Base-by-base conservation (phyloP, 2,797 vertebrate species). In the Babyrousa celebensis region DNA sequence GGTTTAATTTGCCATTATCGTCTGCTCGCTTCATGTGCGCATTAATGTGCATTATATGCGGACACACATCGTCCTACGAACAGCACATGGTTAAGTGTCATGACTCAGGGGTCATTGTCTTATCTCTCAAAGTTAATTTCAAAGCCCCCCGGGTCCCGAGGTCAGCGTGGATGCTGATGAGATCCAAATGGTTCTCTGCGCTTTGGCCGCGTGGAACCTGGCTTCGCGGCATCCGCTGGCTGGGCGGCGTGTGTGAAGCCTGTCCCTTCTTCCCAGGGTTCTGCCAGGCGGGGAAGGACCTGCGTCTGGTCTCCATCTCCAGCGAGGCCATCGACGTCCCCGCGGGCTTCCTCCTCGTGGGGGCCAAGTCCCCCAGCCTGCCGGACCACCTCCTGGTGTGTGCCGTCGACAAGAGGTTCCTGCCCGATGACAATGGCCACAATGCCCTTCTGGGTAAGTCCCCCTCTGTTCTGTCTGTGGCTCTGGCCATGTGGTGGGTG, bases 381-480 rank as follows among this genome's bases (percentile, higher is more conserved):
- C 99, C 99, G 0, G 99, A 99, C 92, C 99, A 99, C 25, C 98
- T 99, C 95, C 98, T 99, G 95, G 99, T 99, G 87, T 99, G 99
- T 25, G 99, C 99, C 0, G 99, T 99, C 71, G 99, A 99, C 98
- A 98, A 98, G 88, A 99, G 99, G 83, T 99, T 99, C 98, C 98
- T 99, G 90, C 99, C 99, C 0, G 99, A 99, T 72, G 99, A 99
- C 96, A 99, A 98, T 0, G 99, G 99, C 67, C 99, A 97, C 97
- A 99, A 99, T 23, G 99, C 99, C 32, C 98, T 99, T 80, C 98
- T 99, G 71, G 99, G 99, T 99, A 98, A 99, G 99, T 97, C n/a
- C 40, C 25, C 29, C 12, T 18, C 11, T 21, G 12, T 17, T 18
- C 21, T n/a, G 21, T 29, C 12, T 40, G 9, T 1, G 17, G 36